These are phyloP conservation scores for Sylvilagus floridanus DNA, from an alignment of 2,797 vertebrate species.

Conservation along the genomic window DNA sequence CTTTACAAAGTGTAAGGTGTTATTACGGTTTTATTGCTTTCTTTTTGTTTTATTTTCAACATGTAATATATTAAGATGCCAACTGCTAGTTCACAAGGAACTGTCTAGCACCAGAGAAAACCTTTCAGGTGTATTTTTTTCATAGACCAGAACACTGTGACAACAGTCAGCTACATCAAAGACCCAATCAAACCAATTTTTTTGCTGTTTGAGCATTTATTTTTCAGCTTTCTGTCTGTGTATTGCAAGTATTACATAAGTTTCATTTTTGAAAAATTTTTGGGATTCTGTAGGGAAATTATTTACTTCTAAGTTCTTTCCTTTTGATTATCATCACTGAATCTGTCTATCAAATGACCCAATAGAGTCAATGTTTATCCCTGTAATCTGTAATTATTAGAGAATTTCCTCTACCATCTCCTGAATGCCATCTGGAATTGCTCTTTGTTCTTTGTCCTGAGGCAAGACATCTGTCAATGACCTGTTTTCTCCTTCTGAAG, in stretches of 20 bases:
- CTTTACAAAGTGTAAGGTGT: neutral
- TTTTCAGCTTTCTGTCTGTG: neutral
- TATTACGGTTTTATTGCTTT: neutral
- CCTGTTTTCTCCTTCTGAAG: conserved; percentile 51
- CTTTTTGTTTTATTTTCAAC: neutral
- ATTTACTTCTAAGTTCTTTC: neutral
- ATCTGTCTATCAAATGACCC: conserved; percentile 28
- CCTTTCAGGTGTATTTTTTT: too few species aligned
- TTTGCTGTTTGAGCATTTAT: neutral
- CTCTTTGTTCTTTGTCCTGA: conserved; percentile 53
- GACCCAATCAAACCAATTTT: neutral
- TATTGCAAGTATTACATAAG: neutral
- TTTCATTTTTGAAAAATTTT: neutral
- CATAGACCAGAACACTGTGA: neutral
- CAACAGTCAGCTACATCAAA: neutral
- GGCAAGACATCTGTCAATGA: conserved; percentile 53
- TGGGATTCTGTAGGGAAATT: neutral
- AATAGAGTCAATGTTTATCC: conserved; percentile 32
- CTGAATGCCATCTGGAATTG: conserved; percentile 42
- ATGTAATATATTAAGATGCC: neutral
- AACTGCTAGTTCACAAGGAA: neutral
- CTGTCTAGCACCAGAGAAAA: neutral
- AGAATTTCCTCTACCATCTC: conserved; percentile 46
- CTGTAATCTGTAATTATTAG: conserved; percentile 42
- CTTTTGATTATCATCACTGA: conserved; percentile 33